phyloP scores from a whole-genome alignment of 2,797 vertebrate species.

The Florisuga fusca region DNA sequence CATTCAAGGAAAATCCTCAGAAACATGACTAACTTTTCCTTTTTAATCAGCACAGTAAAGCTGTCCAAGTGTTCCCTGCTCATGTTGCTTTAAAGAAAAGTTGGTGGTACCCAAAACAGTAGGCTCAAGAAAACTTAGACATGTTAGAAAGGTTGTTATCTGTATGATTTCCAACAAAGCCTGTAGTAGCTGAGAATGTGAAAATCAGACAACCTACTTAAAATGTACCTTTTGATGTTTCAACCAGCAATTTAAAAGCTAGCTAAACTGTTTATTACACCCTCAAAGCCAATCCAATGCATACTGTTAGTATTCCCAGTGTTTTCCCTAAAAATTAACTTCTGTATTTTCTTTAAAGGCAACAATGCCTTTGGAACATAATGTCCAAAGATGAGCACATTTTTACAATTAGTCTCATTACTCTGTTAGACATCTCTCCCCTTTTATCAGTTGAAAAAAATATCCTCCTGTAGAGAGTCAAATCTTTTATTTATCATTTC shows the following conservation, averaged over 20 bases:
- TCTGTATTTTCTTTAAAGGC: conserved; percentile 40
- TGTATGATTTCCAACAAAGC: background rate
- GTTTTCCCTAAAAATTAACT: conserved; percentile 46
- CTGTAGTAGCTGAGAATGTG: background rate
- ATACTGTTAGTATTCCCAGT: background rate
- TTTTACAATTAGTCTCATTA: conserved; percentile 71
- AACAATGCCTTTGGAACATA: conserved; percentile 61
- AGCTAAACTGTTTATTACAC: conserved; percentile 42
- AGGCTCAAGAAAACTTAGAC: background rate
- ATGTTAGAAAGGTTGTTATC: background rate
- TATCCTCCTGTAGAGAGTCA: conserved; percentile 21
- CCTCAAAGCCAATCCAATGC: conserved; percentile 35
- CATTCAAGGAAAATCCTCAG: background rate
- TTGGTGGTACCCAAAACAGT: background rate
- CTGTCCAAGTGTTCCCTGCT: background rate
- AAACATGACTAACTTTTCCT: background rate
- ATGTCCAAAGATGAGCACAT: conserved; percentile 35
- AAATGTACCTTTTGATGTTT: background rate
- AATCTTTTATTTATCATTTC: conserved; percentile 62
- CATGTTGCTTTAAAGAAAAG: background rate
- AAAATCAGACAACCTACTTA: conserved; percentile 19
- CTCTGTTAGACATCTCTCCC: conserved; percentile 48
- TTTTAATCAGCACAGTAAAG: background rate
- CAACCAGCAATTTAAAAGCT: conserved; percentile 17
- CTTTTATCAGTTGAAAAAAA: conserved; percentile 57